A percentile compares a stretch with the other conserved stretches of the same genome.
phyloP scores from a whole-genome alignment of 2,113 vertebrate genomes.

The Dolichallabes microphthalmus region DNA sequence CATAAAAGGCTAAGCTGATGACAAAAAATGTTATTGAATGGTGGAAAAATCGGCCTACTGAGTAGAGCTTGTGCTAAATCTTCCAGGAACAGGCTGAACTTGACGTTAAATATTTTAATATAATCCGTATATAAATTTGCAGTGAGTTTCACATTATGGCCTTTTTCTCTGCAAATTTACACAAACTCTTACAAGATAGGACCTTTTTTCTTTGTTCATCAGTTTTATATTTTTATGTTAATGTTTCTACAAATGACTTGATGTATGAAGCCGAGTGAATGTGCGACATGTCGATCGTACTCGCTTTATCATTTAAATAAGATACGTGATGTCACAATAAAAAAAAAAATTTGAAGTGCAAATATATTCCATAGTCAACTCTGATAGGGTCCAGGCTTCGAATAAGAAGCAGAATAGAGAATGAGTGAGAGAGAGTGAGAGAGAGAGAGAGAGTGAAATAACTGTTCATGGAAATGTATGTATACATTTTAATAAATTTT shows the following conservation, averaged over 20 bases:
- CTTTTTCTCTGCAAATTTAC: neutral
- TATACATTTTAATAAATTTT: neutral
- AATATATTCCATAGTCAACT: neutral
- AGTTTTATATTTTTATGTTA: neutral
- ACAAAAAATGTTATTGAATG: neutral
- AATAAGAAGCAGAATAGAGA: too few relatives aligned
- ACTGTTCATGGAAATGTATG: neutral
- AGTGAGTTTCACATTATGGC: neutral
- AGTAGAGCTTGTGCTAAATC: neutral
- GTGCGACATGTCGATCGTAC: neutral
- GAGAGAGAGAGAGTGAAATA: too few relatives aligned
- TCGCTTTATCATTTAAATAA: neutral
- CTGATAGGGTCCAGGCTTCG: too few relatives aligned
- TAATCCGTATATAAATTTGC: neutral
- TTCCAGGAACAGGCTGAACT: neutral
- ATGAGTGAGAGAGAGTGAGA: too few relatives aligned
- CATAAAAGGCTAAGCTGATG: neutral
- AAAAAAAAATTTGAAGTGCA: neutral
- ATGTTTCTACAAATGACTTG: neutral
- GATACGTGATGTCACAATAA: neutral
- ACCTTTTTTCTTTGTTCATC: neutral
- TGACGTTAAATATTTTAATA: neutral
- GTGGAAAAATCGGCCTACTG: neutral
- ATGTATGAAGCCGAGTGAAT: neutral
- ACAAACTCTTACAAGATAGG: neutral